Conservation (phyloP, 2,113 vertebrate species). For the Trogon melanurus region DNA sequence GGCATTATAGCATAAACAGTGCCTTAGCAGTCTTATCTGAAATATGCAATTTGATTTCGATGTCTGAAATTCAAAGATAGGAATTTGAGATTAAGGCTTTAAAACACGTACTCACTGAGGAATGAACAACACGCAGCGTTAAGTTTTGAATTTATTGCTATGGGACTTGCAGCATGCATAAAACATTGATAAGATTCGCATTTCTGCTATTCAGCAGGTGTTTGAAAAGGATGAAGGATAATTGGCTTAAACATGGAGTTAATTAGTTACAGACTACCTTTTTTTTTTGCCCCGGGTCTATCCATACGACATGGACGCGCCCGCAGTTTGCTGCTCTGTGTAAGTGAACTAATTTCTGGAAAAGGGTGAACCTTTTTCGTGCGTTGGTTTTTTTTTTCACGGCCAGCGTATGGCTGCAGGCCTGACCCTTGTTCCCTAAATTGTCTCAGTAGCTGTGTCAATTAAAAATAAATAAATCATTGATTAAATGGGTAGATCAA, state of each 20-base stretch:
- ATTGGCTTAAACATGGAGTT: conserved; percentile 57
- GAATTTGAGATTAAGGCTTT: conserved; percentile 6
- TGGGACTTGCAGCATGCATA: conserved; percentile 57
- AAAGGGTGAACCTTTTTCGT: not conserved
- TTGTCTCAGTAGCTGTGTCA: conserved; percentile 22
- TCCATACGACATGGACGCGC: not conserved
- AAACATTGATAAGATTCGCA: conserved; percentile 34
- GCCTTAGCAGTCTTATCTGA: not conserved
- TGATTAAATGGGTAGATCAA: conserved; percentile 48
- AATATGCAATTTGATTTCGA: not conserved
- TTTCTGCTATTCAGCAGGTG: conserved; percentile 69
- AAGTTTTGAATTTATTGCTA: conserved; percentile 50
- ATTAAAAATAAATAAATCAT: conserved; percentile 71
- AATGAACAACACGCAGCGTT: not conserved
- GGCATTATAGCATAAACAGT: not conserved
- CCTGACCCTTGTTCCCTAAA: conserved; percentile 24
- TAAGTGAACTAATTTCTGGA: conserved; percentile 23
- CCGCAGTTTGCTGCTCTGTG: conserved; percentile 15
- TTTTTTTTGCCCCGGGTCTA: conserved; percentile 51
- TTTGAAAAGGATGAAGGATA: conserved; percentile 59
- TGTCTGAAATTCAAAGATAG: conserved; percentile 17
- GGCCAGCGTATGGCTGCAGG: not conserved
- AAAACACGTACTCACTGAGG: not conserved
- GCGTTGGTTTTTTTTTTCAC: not conserved
- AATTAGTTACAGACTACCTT: conserved; percentile 66